Evolutionary conservation across 2,888 invertebrate genomes (phyloP).

Genomic region (Andrena minutula): DNA sequence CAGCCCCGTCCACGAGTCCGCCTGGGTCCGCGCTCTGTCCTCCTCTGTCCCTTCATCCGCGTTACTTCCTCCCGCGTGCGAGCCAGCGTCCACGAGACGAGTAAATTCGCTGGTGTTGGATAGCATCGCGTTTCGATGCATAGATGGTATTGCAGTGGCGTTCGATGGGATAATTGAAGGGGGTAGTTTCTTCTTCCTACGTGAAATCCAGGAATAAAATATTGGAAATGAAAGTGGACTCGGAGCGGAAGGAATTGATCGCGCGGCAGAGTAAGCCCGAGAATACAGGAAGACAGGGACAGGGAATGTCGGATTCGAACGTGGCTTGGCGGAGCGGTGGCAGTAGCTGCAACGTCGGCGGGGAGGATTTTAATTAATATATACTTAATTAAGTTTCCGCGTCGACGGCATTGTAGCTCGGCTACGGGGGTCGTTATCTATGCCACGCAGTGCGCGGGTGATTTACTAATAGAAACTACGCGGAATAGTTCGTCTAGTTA

Average conservation of each 20-base stretch:
- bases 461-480: slow-evolving; percentile 79
- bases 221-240: no score
- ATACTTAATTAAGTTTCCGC: slow-evolving; percentile 81
- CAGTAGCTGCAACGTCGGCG: slow-evolving; percentile 46
- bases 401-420: slow-evolving; percentile 72
- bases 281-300: slow-evolving; percentile 18
- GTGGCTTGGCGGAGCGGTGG: background rate
- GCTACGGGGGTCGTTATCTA: slow-evolving; percentile 74
- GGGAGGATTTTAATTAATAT: slow-evolving; percentile 81
- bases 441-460: slow-evolving; percentile 73
- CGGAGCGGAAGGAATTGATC: background rate
- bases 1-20: slow-evolving; percentile 37
- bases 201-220: no score
- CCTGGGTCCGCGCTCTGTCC: background rate
- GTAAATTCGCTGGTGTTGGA: slow-evolving; percentile 38
- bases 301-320: slow-evolving; percentile 8
- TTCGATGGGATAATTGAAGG: slow-evolving; percentile 14
- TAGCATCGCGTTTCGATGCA: slow-evolving; percentile 44
- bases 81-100: background rate
- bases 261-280: background rate
- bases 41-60: slow-evolving; percentile 14
- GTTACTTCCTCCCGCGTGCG: slow-evolving; percentile 11
- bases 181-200: no score
- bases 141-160: slow-evolving; percentile 23
- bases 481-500: slow-evolving; percentile 77